Evolutionary conservation across 2,113 vertebrate species (phyloP).

Genomic region (Phasianus colchicus): DNA sequence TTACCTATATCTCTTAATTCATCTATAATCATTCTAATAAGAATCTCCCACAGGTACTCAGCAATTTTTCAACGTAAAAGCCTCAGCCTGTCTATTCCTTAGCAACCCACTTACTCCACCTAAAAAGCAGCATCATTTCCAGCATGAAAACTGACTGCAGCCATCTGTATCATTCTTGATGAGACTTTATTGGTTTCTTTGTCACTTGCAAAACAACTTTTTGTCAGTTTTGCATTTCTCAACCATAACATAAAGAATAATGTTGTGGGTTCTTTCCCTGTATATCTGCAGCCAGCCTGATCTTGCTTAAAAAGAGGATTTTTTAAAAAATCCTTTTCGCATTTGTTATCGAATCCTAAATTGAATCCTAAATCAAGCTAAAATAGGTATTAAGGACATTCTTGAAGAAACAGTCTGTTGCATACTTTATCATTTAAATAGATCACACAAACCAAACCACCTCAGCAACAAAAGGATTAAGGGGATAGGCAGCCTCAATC

Average conservation of each 20-base stretch:
- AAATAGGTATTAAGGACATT: neutral
- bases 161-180: neutral
- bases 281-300: neutral
- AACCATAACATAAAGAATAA: neutral
- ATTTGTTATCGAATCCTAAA: neutral
- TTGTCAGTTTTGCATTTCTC: neutral
- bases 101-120: neutral
- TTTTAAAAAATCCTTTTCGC: neutral
- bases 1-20: neutral
- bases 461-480: conserved; percentile 18
- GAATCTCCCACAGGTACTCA: neutral
- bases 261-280: neutral
- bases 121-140: neutral
- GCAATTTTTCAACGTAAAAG: neutral
- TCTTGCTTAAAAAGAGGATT: neutral
- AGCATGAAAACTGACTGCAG: neutral
- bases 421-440: neutral
- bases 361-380: neutral
- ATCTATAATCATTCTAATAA: neutral
- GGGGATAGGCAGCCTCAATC: neutral
- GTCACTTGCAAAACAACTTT: neutral
- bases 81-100: neutral
- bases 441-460: neutral
- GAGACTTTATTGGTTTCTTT: neutral
- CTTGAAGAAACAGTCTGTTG: neutral